Base-by-base conservation (phyloP, 2,797 vertebrate genomes). In the Netta rufina region DNA sequence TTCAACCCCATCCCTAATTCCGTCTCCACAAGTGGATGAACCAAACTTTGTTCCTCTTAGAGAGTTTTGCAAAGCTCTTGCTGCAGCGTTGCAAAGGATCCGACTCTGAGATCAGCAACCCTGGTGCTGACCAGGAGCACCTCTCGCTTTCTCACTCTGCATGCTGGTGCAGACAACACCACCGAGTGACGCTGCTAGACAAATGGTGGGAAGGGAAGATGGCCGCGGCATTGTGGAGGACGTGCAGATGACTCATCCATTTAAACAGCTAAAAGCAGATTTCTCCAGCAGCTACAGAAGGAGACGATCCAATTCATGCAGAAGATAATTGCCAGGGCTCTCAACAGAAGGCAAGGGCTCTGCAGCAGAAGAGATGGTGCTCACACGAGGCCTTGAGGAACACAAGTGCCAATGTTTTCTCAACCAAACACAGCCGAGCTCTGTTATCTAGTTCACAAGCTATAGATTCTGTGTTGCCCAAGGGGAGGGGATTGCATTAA, bases 401-500 rank as follows among this genome's bases (percentile, higher is more conserved):
- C 28, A 57, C 8, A 38, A 93, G 18, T 11, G 54, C 36, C 30
- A 58, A 13, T 71, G 41, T 91, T 65, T 86, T 81, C 67, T 67
- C 76, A 67, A 49, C 53, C 60, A 32, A 87, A 57, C 7, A 8
- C 71, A 69, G 77, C 54, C 82, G 72, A 89, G 47, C 58, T 82
- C 57, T 41, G 36, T 73, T 79, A 78, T 39, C 86, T 84, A 70
- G 74, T 91, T 88, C 82, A 89, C 76, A 43, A 77, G 47, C 67
- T 86, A 82, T 53, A 78, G 83, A 92, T 79, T 84, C 25, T 4
- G 27, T 70, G 51, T 38, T 86, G 78, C 79, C 61, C 58, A 47
- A 45, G 57, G 72, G 67, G 47, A 91, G 69, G 71, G 70, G 62
- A 84, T 80, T 43, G 66, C 85, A 96, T 95, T 91, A 94, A 96